phyloP scores from a whole-genome alignment of 37 sponge, comb jelly and placozoan genomes.

The Petrosia ficiformis region DNA sequence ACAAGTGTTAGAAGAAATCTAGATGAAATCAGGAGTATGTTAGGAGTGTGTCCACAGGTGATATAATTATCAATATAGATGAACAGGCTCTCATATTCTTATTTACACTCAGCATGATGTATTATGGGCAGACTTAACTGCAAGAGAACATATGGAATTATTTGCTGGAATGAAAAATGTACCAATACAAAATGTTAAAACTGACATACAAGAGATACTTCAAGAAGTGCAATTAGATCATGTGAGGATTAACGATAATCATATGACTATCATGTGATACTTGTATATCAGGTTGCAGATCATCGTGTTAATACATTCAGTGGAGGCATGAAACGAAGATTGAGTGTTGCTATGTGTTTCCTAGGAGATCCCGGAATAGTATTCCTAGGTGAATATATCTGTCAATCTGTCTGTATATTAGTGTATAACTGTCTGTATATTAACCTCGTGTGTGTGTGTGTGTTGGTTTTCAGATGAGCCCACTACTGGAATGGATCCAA shows the following conservation, averaged over 20 bases:
- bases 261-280: not conserved
- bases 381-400: conserved; percentile 58
- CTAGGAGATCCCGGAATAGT: conserved; percentile 70
- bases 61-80: not conserved
- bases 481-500: conserved; percentile 81
- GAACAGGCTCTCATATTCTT: not conserved
- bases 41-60: conserved; percentile 86
- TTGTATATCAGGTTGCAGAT: conserved; percentile 60
- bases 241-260: conserved; percentile 6
- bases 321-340: conserved; percentile 84
- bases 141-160: conserved; percentile 70
- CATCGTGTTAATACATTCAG: conserved; percentile 79
- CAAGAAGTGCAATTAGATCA: conserved; percentile 56
- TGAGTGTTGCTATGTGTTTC: conserved; percentile 82
- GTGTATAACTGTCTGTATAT: not conserved
- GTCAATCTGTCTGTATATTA: not conserved
- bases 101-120: conserved; percentile 58
- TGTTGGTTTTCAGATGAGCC: conserved; percentile 68
- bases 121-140: conserved; percentile 80
- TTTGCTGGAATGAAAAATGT: conserved; percentile 68
- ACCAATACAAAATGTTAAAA: conserved; percentile 17
- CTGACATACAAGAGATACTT: conserved; percentile 52
- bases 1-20: conserved; percentile 54
- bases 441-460: too few relatives aligned
- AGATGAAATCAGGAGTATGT: conserved; percentile 55